Conservation (phyloP, 2,113 vertebrate species). For the Numenius arquata region DNA sequence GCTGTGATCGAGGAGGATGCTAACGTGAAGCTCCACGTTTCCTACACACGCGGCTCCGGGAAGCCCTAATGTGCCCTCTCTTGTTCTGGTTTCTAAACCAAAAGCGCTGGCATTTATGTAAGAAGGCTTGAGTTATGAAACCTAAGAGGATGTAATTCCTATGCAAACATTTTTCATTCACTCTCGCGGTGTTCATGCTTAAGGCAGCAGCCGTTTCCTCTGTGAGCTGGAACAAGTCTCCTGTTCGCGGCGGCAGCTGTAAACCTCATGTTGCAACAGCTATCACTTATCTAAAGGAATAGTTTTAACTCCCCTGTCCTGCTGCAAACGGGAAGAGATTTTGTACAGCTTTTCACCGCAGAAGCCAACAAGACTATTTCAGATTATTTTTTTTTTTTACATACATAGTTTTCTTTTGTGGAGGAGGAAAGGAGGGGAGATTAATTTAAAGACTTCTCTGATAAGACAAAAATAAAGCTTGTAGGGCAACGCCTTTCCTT, state of each 20-base stretch:
- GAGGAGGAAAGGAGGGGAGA: constrained; percentile 55
- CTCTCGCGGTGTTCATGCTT: background rate
- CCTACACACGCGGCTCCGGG: background rate
- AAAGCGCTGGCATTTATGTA: background rate
- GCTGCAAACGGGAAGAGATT: background rate
- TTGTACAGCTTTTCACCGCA: background rate
- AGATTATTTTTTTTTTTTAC: background rate
- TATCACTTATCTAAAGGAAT: background rate
- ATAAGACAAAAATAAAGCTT: constrained; percentile 58
- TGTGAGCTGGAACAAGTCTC: background rate
- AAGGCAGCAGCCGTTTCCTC: background rate
- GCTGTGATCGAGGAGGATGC: background rate
- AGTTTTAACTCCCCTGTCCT: background rate
- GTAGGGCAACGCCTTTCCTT: constrained; percentile 45
- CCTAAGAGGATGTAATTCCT: constrained; percentile 36
- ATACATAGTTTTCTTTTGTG: background rate
- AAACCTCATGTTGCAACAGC: background rate
- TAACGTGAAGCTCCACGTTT: background rate
- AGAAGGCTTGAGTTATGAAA: constrained; percentile 38
- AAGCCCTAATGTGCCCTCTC: background rate
- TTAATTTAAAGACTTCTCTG: background rate
- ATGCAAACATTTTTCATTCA: constrained; percentile 38
- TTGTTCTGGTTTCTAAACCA: background rate
- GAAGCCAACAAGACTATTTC: background rate
- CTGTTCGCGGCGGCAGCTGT: background rate